Conservation (phyloP, 2,797 vertebrate species). For the Cyclopterus lumpus region DNA sequence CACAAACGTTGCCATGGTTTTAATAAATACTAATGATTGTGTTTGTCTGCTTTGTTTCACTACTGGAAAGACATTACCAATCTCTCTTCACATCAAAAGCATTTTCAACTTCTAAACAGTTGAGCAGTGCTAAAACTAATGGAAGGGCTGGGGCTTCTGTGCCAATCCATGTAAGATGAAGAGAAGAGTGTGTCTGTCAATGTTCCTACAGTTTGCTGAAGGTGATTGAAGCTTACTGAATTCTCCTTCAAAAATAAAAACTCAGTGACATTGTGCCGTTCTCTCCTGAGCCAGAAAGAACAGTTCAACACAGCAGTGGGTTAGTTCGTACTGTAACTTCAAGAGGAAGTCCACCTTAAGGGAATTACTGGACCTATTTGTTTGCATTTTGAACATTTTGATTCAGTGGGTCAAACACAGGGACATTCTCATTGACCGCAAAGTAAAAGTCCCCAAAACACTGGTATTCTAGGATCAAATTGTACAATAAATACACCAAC, state of each 20-base stretch:
- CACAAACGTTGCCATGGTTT: background rate
- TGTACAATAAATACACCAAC: constrained; percentile 32
- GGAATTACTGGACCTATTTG: background rate
- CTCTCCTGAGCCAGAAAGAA: background rate
- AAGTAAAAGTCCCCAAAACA: background rate
- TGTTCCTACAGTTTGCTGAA: background rate
- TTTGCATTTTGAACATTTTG: background rate
- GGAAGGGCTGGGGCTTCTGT: background rate
- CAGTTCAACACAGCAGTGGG: background rate
- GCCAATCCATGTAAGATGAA: background rate
- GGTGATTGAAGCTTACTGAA: background rate
- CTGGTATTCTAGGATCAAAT: background rate
- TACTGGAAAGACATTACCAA: background rate
- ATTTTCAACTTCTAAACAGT: constrained; percentile 1
- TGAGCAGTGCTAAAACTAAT: background rate
- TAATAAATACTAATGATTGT: background rate
- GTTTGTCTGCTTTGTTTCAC: background rate
- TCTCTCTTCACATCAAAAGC: background rate
- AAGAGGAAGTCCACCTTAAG: background rate
- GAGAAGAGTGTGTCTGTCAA: background rate
- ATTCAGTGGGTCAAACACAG: background rate
- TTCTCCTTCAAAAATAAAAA: background rate
- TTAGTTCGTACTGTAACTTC: background rate
- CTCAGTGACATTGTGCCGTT: background rate
- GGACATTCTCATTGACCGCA: background rate